Conservation (phyloP, 2,797 vertebrate species). For the Anguilla anguilla region DNA sequence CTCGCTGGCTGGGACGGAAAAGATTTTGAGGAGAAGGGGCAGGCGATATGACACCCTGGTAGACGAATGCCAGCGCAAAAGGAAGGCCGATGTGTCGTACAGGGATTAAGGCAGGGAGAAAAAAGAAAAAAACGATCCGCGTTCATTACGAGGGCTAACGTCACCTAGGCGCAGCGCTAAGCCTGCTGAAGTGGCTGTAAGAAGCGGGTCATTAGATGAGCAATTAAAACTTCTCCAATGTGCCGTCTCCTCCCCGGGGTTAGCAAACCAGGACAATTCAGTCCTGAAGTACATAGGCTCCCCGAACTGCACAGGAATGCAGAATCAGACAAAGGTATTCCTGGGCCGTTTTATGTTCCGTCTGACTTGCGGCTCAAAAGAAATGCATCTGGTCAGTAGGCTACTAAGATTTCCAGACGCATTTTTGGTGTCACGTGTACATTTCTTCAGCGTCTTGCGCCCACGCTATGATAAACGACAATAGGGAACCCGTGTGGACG, state of each 20-base stretch:
- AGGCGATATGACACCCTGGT: background rate
- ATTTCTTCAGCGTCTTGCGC: background rate
- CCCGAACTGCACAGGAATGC: background rate
- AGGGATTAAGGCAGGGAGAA: slow-evolving; percentile 33
- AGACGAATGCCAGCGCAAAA: slow-evolving; percentile 23
- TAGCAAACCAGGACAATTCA: slow-evolving; percentile 57
- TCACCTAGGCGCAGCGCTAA: slow-evolving; percentile 61
- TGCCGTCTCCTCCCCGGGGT: slow-evolving; percentile 56
- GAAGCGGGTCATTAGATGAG: slow-evolving; percentile 73
- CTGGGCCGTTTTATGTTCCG: background rate
- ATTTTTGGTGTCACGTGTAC: background rate
- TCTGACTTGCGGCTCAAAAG: background rate
- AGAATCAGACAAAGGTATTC: background rate
- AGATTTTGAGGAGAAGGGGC: background rate
- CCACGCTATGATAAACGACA: background rate
- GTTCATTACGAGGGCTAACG: slow-evolving; percentile 61
- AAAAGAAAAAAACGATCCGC: slow-evolving; percentile 40
- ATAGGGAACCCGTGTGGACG: background rate
- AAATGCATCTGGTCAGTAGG: background rate
- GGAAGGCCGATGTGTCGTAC: slow-evolving; percentile 41
- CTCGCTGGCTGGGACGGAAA: slow-evolving; percentile 26
- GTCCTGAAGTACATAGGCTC: slow-evolving; percentile 14
- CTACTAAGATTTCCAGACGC: background rate
- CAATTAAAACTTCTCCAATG: slow-evolving; percentile 66
- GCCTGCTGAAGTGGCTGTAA: slow-evolving; percentile 66